phyloP scores from a whole-genome alignment of 2,888 invertebrate genomes.

The Criorhina ranunculi region DNA sequence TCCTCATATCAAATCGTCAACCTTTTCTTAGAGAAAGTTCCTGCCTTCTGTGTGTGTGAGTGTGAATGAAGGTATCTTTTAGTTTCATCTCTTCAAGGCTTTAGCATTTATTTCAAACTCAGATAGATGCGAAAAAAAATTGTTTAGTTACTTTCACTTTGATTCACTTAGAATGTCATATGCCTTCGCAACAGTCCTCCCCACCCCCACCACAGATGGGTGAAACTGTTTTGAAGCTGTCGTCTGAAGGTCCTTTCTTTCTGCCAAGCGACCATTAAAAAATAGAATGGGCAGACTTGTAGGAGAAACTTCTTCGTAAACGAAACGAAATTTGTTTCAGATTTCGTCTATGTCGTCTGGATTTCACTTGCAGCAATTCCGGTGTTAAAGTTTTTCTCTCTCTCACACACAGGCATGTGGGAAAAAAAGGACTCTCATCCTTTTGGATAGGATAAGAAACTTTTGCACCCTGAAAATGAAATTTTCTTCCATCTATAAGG shows the following conservation, averaged over 20 bases:
- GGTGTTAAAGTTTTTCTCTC: constrained; percentile 61
- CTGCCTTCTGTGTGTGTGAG: not conserved
- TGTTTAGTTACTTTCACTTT: constrained; percentile 68
- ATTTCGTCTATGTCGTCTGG: constrained; percentile 76
- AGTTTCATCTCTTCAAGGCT: constrained; percentile 63
- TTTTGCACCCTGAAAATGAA: constrained; percentile 69
- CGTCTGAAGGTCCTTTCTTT: constrained; percentile 62
- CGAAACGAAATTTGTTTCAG: constrained; percentile 74
- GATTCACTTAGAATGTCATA: constrained; percentile 64
- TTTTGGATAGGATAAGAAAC: constrained; percentile 68
- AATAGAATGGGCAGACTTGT: constrained; percentile 13
- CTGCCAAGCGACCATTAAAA: constrained; percentile 35
- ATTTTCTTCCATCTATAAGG: constrained; percentile 50
- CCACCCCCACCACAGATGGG: not conserved
- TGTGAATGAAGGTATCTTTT: constrained; percentile 39
- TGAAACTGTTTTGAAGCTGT: constrained; percentile 17
- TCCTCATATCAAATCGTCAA: not conserved
- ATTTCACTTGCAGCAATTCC: constrained; percentile 76
- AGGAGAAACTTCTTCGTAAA: constrained; percentile 59
- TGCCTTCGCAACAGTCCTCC: constrained; percentile 20
- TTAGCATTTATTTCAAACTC: constrained; percentile 51
- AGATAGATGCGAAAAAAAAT: constrained; percentile 15
- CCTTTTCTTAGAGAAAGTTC: constrained; percentile 29
- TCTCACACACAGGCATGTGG: constrained; percentile 2
- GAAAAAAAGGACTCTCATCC: constrained; percentile 43